Evolutionary conservation across 1,140 invertebrate genomes (phyloP), one percentile per base, ranked within the genome.

Genomic region (Phortica variegata): DNA sequence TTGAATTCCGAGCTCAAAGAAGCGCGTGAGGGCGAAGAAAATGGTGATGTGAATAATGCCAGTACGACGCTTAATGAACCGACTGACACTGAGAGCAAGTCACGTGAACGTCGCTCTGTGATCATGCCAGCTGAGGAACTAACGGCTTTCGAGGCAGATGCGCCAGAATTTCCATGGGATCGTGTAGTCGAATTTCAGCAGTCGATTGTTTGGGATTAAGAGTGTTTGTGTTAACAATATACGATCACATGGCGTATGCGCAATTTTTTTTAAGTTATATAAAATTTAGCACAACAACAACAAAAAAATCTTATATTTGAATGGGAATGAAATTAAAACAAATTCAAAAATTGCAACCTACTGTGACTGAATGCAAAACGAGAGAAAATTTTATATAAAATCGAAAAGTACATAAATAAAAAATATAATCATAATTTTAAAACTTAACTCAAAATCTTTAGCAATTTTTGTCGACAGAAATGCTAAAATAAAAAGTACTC

Each of bases 101-200:
- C 40, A 43, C 46, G 54, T 33, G 43, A 52, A 13, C 52, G 49
- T 32, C 46, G 72, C 26, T 70, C 72, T 12, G 36, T 72, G 1
- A 47, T 52, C 7, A 40, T 45, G 13, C 41, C 50, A 17, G 52
- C 54, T 49, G 50, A 59, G 3, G 5, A 29, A 31, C 21, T 39
- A 1, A 36, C 47, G 23, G 21, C 15, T 10, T 38, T 42, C 23
- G 45, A 52, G 31, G 57, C 58, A 20, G 50, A 20, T 23, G 58
- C 63, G 44, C 72, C 72, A 1, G 72, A 74, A 13, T 75, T 75
- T 42, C 72, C 72, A 18, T 75, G 72, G 72, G 65, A 75, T 49
- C 65, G 72, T 17, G 65, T 73, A 12, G 43, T 73, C 6, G 68
- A 75, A 47, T 75, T 75, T 38, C 58, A 75, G 49, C 54, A 70